Evolutionary conservation across 2,113 vertebrate species (phyloP).

Genomic region (Zeus faber): DNA sequence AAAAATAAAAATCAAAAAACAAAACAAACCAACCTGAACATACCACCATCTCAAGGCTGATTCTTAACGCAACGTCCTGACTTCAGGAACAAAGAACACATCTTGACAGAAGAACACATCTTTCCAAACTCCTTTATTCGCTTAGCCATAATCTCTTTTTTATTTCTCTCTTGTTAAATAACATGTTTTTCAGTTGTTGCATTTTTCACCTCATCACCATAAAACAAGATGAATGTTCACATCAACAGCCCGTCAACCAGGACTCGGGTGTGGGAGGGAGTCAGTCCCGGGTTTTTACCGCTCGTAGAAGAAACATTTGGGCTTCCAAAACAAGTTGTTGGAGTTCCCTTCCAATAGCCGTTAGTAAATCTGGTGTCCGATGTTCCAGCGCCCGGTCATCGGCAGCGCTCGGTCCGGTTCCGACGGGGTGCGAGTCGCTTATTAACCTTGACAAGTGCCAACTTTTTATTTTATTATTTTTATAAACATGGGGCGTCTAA

Average conservation of each 20-base stretch:
- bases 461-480: too few species aligned
- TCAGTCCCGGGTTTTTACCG: slow-evolving; percentile 10
- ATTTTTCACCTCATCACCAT: neutral
- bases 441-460: slow-evolving; percentile 32
- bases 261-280: neutral
- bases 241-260: neutral
- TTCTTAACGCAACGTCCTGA: neutral
- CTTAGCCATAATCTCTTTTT: slow-evolving; percentile 38
- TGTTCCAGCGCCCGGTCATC: too few species aligned
- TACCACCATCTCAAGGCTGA: neutral
- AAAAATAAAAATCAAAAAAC: neutral
- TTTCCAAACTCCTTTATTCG: neutral
- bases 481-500: slow-evolving; percentile 15
- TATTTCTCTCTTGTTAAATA: slow-evolving; percentile 42
- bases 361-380: too few species aligned
- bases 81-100: slow-evolving; percentile 5
- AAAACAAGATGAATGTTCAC: too few species aligned
- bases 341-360: too few species aligned
- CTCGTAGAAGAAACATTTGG: too few species aligned
- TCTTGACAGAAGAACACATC: neutral
- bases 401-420: too few species aligned
- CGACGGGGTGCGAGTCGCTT: too few species aligned
- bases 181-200: slow-evolving; percentile 32
- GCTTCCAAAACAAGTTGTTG: too few species aligned
- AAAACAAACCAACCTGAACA: neutral